phyloP scores from a whole-genome alignment of 2,113 vertebrate genomes.

The Oenanthe oenanthe region DNA sequence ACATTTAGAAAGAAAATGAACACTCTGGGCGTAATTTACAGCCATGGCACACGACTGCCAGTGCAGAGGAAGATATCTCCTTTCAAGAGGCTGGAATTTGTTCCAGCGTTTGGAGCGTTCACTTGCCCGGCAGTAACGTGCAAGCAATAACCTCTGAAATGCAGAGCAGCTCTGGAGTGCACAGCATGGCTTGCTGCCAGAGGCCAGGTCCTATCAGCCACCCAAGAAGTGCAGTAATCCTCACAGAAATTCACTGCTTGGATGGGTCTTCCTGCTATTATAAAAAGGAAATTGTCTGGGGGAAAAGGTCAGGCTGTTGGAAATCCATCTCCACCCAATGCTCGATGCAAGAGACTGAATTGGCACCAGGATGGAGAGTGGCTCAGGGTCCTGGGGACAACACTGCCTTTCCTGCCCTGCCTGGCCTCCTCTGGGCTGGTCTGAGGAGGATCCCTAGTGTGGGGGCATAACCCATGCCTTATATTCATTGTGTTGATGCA shows the following conservation, averaged over 20 bases:
- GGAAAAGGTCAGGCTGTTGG: not conserved
- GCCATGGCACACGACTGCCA: conserved; percentile 21
- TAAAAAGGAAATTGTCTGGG: conserved; percentile 12
- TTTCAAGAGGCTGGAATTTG: conserved; percentile 24
- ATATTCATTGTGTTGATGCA: not conserved
- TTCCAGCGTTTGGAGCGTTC: not conserved
- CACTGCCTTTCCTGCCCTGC: fast-evolving
- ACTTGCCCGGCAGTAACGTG: conserved; percentile 15
- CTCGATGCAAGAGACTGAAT: not conserved
- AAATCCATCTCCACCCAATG: not conserved
- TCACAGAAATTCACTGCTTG: conserved; percentile 15
- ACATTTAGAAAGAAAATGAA: conserved; percentile 70
- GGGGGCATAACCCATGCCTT: not conserved
- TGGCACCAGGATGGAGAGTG: not conserved
- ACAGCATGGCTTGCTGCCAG: not conserved
- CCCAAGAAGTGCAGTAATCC: conserved; percentile 49
- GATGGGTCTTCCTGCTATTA: conserved; percentile 27
- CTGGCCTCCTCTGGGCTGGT: not conserved
- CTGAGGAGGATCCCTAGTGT: not conserved
- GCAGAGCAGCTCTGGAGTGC: not conserved
- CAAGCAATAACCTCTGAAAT: conserved; percentile 17
- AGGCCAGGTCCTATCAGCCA: conserved; percentile 16
- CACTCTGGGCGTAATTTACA: conserved; percentile 62
- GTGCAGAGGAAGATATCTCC: conserved; percentile 1
- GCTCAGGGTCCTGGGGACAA: not conserved